Base-by-base conservation (phyloP, 2,113 vertebrate species). In the Pteropus alecto region DNA sequence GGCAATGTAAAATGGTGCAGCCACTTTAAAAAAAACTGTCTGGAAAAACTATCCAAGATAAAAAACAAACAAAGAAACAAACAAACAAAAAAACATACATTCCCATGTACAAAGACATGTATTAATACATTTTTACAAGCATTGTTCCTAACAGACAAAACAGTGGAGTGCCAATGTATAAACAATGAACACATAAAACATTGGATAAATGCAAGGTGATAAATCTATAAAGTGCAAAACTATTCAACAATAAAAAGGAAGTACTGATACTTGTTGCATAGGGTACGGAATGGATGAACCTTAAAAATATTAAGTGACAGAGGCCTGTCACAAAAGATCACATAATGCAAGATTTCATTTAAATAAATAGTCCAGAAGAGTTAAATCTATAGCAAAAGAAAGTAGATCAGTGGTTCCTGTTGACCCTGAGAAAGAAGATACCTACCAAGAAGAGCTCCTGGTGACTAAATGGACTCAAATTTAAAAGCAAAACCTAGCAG, bases 301-400 rank as follows among this genome's bases (percentile, higher is more conserved):
- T 87, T 87, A 41, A 88, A 94, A 93, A 85, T 18, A 76, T 68
- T 87, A 95, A 51, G 8, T 93, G 10, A 90, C 54, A 88, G 16
- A 95, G 93, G 30, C 26, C 56, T 67, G 30, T 82, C n/a, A 95
- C 13, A 74, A 58, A 93, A 73, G 60, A 41, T 28, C 1, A 58
- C 5, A 70, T 61, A 76, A 78, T 73, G 8, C 79, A 67, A 43
- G 22, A 71, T 67, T 68, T 12, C 9, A 71, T 74, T 95, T 89
- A 70, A 56, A 54, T 56, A 63, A n/a, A 33, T n/a, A 35, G 2
- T 58, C n/a, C 28, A 71, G 35, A 65, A 35, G 13, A 85, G 48
- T 18, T 13, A 90, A 93, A 58, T 63, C 5, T 84, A 48, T 26
- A 60, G 54, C 60, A 60, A 60, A 88, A 73, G 7, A 76, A 82